Percentiles rank a stretch among this genome's conserved stretches.
These are phyloP conservation scores for Uropsilus gracilis DNA, from an alignment of 2,113 vertebrate species.

Conservation along the genomic window DNA sequence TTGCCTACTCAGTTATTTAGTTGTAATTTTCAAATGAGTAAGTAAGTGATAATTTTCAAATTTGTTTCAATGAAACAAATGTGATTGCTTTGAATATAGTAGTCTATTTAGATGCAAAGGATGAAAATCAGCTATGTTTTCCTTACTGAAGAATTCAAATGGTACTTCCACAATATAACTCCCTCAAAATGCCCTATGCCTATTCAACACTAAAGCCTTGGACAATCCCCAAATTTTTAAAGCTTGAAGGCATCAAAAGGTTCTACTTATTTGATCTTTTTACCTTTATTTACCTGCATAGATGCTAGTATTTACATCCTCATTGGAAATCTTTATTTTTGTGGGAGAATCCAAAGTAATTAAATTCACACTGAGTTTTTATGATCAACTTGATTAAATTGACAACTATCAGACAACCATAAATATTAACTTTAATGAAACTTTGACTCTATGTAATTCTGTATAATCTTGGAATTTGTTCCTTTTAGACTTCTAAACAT, in stretches of 20 bases:
- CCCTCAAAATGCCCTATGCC: neutral
- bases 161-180: neutral
- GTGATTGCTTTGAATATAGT: neutral
- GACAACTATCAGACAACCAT: neutral
- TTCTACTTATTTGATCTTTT: neutral
- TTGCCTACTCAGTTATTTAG: neutral
- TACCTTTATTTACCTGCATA: neutral
- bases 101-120: neutral
- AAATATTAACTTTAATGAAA: constrained; percentile 1
- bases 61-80: constrained; percentile 4
- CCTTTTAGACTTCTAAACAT: neutral
- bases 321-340: neutral
- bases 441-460: neutral
- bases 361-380: constrained; percentile 17
- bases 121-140: neutral
- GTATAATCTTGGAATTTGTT: constrained; percentile 15
- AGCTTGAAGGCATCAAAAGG: neutral
- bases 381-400: neutral
- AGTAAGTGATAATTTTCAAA: constrained; percentile 39
- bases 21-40: neutral
- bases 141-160: neutral
- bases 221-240: neutral
- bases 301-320: neutral
- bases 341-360: constrained; percentile 18
- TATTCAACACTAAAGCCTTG: neutral